A percentile compares a stretch with the other conserved stretches of the same genome.
phyloP scores from a whole-genome alignment of 2,888 invertebrate genomes.

The Ephialtes manifestator region DNA sequence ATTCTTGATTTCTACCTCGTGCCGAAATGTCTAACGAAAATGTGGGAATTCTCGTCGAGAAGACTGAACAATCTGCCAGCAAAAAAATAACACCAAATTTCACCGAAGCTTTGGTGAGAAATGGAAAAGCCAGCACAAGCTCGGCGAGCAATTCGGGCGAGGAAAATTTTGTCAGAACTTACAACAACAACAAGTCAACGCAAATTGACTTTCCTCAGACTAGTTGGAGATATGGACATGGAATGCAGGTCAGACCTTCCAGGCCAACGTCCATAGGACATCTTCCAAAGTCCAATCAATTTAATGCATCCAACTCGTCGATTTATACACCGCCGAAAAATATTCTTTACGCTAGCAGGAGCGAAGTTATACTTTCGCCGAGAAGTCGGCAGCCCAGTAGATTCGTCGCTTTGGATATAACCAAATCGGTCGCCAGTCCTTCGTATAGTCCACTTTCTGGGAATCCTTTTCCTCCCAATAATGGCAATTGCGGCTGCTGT shows the following conservation, averaged over 20 bases:
- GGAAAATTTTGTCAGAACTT: conserved; percentile 37
- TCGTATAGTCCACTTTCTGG: conserved; percentile 67
- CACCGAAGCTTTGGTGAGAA: conserved; percentile 38
- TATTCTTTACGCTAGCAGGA: conserved; percentile 77
- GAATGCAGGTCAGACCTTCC: conserved; percentile 69
- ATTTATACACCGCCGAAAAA: conserved; percentile 71
- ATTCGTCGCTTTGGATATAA: conserved; percentile 82
- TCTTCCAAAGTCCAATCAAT: conserved; percentile 74
- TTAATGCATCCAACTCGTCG: conserved; percentile 75
- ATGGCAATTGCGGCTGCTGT: conserved; percentile 76
- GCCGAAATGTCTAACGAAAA: conserved; percentile 68
- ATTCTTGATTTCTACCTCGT: conserved; percentile 1
- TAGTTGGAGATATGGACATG: conserved; percentile 71
- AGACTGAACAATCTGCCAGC: conserved; percentile 23
- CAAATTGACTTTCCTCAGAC: conserved; percentile 79
- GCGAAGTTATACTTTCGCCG: conserved; percentile 79
- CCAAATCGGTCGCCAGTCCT: conserved; percentile 72
- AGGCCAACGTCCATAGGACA: conserved; percentile 81
- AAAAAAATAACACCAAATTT: conserved; percentile 32
- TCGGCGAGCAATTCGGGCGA: conserved; percentile 62
- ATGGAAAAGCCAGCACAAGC: conserved; percentile 52
- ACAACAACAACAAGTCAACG: conserved; percentile 79
- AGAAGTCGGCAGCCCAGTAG: conserved; percentile 72
- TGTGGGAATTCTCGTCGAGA: conserved; percentile 45
- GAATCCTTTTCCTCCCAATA: conserved; percentile 69